phyloP scores from a whole-genome alignment of 2,113 vertebrate species.

The Solea solea region DNA sequence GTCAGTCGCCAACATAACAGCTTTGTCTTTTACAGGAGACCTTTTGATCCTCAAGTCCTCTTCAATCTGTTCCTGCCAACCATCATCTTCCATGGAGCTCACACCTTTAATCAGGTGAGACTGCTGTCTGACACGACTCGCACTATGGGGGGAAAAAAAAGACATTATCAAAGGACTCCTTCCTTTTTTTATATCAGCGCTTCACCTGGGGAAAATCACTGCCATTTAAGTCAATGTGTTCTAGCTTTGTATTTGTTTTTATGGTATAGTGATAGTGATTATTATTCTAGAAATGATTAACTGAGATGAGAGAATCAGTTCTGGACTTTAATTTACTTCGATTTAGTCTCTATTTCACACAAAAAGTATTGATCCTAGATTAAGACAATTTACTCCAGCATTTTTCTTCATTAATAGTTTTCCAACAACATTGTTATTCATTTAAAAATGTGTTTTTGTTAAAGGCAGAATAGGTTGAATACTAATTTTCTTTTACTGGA shows the following conservation, averaged over 20 bases:
- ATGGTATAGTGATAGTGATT: not conserved
- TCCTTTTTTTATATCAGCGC: not conserved
- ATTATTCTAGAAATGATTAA: constrained; percentile 84
- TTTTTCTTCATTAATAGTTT: not conserved
- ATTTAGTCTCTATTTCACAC: not conserved
- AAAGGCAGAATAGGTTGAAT: no score
- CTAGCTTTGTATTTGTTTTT: not conserved
- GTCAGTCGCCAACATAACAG: constrained; percentile 55
- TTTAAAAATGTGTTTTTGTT: no score
- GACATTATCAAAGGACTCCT: not conserved
- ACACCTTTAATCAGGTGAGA: constrained; percentile 89
- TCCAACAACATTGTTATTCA: no score
- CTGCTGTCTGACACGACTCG: constrained; percentile 19
- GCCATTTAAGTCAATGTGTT: not conserved
- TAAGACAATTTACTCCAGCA: no score
- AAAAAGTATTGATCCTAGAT: no score
- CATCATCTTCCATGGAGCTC: constrained; percentile 89
- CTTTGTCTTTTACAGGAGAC: constrained; percentile 84
- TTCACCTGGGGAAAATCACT: not conserved
- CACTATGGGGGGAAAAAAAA: not conserved
- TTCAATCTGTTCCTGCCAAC: constrained; percentile 90
- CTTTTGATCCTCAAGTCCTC: constrained; percentile 91
- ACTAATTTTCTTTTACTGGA: no score
- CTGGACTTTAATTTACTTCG: constrained; percentile 87
- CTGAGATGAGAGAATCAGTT: constrained; percentile 87